phyloP scores from a whole-genome alignment of 2,113 vertebrate species.

The Pardalotus punctatus region DNA sequence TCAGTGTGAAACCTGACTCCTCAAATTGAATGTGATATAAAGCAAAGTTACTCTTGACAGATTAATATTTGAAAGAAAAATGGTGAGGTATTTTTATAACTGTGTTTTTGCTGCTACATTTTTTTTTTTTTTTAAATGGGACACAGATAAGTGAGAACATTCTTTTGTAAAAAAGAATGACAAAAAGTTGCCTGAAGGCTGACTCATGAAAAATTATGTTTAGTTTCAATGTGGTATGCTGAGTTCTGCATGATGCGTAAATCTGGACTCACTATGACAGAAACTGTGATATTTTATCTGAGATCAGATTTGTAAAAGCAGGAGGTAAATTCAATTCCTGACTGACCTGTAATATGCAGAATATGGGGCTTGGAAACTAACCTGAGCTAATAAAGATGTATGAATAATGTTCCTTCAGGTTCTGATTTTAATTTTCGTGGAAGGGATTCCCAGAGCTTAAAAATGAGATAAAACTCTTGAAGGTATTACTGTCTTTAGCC shows the following conservation, averaged over 20 bases:
- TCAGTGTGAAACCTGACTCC: not conserved
- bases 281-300: constrained; percentile 4
- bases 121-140: not conserved
- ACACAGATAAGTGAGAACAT: not conserved
- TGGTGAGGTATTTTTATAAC: not conserved
- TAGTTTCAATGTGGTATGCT: not conserved
- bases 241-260: not conserved
- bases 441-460: not conserved
- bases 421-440: not conserved
- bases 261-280: not conserved
- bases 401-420: not conserved
- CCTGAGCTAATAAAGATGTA: not conserved
- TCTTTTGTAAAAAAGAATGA: constrained; percentile 16
- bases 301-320: not conserved
- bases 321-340: not conserved
- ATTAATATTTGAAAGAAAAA: constrained; percentile 13
- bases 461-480: not conserved
- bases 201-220: constrained; percentile 1
- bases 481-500: not conserved
- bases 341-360: not conserved
- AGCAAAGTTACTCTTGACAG: not conserved
- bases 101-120: not conserved
- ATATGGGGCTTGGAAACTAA: not conserved
- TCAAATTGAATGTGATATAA: not conserved
- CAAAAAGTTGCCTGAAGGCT: constrained; percentile 22